Base-by-base conservation (phyloP, 2,113 vertebrate genomes). In the Platysteira castanea region DNA sequence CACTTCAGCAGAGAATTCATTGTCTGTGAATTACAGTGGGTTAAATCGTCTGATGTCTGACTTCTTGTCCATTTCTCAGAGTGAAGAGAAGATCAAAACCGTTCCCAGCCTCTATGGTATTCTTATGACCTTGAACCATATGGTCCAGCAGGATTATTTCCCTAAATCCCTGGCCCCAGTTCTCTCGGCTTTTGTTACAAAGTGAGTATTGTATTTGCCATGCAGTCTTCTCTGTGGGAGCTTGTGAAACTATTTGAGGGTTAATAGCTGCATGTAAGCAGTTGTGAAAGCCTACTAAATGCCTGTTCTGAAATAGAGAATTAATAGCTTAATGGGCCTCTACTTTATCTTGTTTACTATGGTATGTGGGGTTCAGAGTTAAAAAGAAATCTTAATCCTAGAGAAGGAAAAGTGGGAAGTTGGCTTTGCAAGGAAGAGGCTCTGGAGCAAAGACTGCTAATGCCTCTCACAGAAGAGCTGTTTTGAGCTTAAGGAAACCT, bases 131-230 rank as follows among this genome's bases (percentile, higher is more conserved):
- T 90, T 99, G 97, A 99, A 99, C 91, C 99, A 99, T 50, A 91
- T 99, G 23, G 99, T 99, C n/a, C 98, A 98, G 53, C 99, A 99
- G 97, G 98, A 98, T 93, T 99, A 99, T 94, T 99, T 99, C 96
- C 99, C 99, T 39, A 98, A 98, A 97, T 98, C 99, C 46, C 98
- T 98, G 26, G 97, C 98, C 10, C 98, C 98, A 8, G 98, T 99
- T 79, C 98, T 99, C 76, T 96, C 98, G 17, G 99, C 98, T 26
- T 99, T 99, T 93, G 89, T 99, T 97, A 98, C 98, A 97, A 99
- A 99, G 99, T 99, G 98, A 99, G 99, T 98, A 77, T 92, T 92
- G 12, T 77, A 18, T 18, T 20, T 50, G n/a, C 37, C 31, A 6
- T 39, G 37, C 31, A 42, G n/a, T 56, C 50, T 63, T 77, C 30